Evolutionary conservation across 2,888 invertebrate genomes (phyloP).

Genomic region (Quadroppia sp.): DNA sequence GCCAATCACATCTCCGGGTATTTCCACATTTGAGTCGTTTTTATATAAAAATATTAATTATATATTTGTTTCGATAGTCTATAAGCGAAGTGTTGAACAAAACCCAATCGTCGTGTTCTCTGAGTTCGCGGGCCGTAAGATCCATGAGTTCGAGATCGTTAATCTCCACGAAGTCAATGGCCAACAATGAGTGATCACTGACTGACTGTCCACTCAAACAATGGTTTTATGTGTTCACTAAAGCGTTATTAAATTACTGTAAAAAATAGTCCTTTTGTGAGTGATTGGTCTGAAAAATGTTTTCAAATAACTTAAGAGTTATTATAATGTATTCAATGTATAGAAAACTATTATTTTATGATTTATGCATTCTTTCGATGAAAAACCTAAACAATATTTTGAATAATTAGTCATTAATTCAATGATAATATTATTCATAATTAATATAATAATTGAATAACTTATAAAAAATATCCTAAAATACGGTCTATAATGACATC

Average conservation of each 20-base stretch:
- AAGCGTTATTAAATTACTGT: too few relatives aligned
- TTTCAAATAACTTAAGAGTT: too few relatives aligned
- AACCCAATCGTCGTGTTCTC: constrained; percentile 62
- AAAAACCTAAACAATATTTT: background rate
- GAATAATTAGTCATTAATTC: background rate
- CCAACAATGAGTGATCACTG: background rate
- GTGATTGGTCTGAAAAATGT: too few relatives aligned
- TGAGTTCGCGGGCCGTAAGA: constrained; percentile 70
- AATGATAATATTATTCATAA: background rate
- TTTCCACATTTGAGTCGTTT: background rate
- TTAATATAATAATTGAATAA: background rate
- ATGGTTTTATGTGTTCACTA: too few relatives aligned
- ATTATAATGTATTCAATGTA: too few relatives aligned
- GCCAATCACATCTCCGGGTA: constrained; percentile 64
- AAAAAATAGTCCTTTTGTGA: too few relatives aligned
- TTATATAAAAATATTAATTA: background rate
- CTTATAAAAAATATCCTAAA: too few relatives aligned
- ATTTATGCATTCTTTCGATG: too few relatives aligned
- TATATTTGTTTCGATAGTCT: constrained; percentile 58
- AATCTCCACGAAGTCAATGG: constrained; percentile 54
- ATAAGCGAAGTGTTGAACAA: constrained; percentile 58
- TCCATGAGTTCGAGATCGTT: constrained; percentile 68
- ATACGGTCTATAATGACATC: too few relatives aligned
- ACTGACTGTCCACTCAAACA: too few relatives aligned
- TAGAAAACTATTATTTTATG: too few relatives aligned